Base-by-base conservation (phyloP, 2,888 invertebrate genomes). In the Drosophila suboccidentalis region DNA sequence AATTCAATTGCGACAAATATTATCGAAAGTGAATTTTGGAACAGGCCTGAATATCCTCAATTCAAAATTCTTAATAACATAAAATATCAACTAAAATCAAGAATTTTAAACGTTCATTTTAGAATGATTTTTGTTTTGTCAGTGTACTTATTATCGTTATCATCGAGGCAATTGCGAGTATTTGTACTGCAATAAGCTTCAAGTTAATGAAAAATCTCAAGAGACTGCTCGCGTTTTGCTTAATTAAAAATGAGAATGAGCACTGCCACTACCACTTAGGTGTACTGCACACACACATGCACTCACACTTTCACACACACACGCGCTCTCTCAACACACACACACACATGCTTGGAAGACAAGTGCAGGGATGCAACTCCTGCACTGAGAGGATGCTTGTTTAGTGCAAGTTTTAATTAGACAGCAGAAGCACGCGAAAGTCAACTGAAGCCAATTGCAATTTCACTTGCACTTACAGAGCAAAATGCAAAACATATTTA, bases 201-300 rank as follows among this genome's bases (percentile, higher is more conserved):
- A 73, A 69, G 70, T 65, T 81, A 87, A 85, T 84, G 84, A 82
- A 87, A 85, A 87, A 80, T 82, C 82, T 84, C 72, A 77, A 80
- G 79, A 82, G 80, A 68, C 75, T 86, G 82, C 72, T 51, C 82
- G 73, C 84, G 75, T 81, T 85, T 87, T 87, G 87, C 87, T 80
- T 85, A 85, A 85, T 87, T 85, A 87, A 85, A 85, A 85, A 84
- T 77, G 87, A 86, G 82, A 73, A 82, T 80, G 84, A 83, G 82
- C 78, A 86, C 58, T 60, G 64, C 59, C 55, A 86, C 57, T 60
- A 60, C 59, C 55, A 60, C 63, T 75, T 69, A 73, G 57, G 53
- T 65, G 63, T 61, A 59, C 8, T 54, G 54, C 64, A 76, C 50
- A 49, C 32, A 41, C 53, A 47, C 29, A 59, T 36, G 44, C 32